These are phyloP conservation scores for Thecocarcelia acutangulata DNA, from an alignment of 2,888 invertebrate genomes.

Conservation along the genomic window DNA sequence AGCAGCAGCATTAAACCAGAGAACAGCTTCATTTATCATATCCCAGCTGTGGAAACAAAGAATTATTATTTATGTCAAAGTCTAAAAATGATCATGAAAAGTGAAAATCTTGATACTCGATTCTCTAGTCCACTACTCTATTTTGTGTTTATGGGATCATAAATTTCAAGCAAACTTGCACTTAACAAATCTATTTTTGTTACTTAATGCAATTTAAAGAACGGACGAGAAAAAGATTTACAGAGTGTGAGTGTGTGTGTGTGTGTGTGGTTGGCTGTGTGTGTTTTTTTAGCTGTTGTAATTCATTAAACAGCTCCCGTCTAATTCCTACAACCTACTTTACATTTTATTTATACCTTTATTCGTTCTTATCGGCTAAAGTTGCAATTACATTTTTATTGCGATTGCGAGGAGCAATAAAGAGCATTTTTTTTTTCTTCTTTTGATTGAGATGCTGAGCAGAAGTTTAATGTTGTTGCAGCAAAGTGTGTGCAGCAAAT, in stretches of 20 bases:
- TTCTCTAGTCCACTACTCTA: slow-evolving; percentile 41
- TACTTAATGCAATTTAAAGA: background rate
- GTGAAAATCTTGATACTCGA: slow-evolving; percentile 5
- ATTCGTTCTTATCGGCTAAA: too few relatives aligned
- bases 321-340: too few relatives aligned
- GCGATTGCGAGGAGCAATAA: too few relatives aligned
- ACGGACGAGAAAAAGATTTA: background rate
- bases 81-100: slow-evolving; percentile 5
- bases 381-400: too few relatives aligned
- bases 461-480: slow-evolving; percentile 17
- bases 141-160: slow-evolving; percentile 39
- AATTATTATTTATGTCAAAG: slow-evolving; percentile 27
- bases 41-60: background rate
- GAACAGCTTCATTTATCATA: slow-evolving; percentile 9
- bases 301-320: too few relatives aligned
- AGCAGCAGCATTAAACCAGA: background rate
- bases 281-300: too few relatives aligned
- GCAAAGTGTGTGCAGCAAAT: too few relatives aligned
- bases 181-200: slow-evolving; percentile 22
- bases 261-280: too few relatives aligned
- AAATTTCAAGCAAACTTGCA: slow-evolving; percentile 19
- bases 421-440: too few relatives aligned
- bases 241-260: too few relatives aligned
- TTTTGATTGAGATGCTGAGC: slow-evolving; percentile 12
- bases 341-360: too few relatives aligned